A percentile compares a stretch with the other conserved stretches of the same genome.
These are phyloP conservation scores for Anarrhichthys ocellatus DNA, from an alignment of 2,113 vertebrate species.

Conservation along the genomic window DNA sequence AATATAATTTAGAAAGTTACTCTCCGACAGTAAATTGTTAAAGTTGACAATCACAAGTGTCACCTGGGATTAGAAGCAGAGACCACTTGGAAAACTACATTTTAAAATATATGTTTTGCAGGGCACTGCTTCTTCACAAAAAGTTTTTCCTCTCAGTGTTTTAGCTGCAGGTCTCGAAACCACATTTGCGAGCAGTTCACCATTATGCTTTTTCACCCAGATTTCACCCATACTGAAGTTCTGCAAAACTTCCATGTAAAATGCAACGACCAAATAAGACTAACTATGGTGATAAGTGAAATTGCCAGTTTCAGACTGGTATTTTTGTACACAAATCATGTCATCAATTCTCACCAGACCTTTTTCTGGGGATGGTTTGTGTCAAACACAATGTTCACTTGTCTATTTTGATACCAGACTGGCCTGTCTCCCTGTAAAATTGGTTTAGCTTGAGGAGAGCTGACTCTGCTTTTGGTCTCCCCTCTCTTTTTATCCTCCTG, in stretches of 20 bases:
- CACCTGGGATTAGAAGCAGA: slow-evolving; percentile 4
- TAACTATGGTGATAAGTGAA: slow-evolving; percentile 48
- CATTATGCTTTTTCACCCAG: slow-evolving; percentile 30
- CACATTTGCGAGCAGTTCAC: slow-evolving; percentile 31
- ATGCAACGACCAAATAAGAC: slow-evolving; percentile 12
- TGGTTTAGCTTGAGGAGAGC: slow-evolving; percentile 61
- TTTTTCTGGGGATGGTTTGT: slow-evolving; percentile 53
- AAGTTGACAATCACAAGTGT: background rate
- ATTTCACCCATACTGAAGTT: slow-evolving; percentile 17
- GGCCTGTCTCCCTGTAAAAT: slow-evolving; percentile 36
- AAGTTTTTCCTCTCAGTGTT: slow-evolving; percentile 19
- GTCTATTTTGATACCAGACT: slow-evolving; percentile 71
- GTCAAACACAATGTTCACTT: slow-evolving; percentile 69
- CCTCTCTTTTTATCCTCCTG: slow-evolving; percentile 67
- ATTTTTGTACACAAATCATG: slow-evolving; percentile 60
- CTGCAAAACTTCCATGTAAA: slow-evolving; percentile 24
- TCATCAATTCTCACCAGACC: slow-evolving; percentile 62
- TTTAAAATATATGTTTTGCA: background rate
- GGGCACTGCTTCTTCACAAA: background rate
- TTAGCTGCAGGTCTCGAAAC: slow-evolving; percentile 36
- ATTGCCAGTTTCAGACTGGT: slow-evolving; percentile 35
- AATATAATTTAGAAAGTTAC: background rate
- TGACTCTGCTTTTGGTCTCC: slow-evolving; percentile 65
- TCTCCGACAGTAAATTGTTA: background rate
- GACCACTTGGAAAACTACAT: background rate